phyloP scores from a whole-genome alignment of 2,113 vertebrate species.

The Aramus guarauna region DNA sequence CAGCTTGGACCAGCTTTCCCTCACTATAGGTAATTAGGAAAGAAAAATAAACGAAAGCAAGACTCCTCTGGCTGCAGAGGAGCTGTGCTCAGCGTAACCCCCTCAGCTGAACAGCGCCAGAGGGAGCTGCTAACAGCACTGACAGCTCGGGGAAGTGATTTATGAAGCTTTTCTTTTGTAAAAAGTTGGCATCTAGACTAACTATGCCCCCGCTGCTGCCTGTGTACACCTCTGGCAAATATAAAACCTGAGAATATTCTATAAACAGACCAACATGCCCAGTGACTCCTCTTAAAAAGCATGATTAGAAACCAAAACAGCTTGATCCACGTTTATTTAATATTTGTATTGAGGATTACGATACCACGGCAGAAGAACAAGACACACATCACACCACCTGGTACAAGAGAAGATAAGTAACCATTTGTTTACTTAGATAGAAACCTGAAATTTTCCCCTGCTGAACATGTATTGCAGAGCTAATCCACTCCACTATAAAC shows the following conservation, averaged over 20 bases:
- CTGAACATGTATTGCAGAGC: neutral
- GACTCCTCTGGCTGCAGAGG: neutral
- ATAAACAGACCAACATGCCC: neutral
- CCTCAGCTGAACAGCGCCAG: neutral
- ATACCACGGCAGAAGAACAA: neutral
- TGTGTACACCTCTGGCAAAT: conserved; percentile 7
- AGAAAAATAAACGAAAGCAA: conserved; percentile 14
- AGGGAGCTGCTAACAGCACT: conserved; percentile 28
- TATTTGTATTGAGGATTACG: neutral
- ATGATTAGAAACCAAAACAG: neutral
- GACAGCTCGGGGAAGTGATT: conserved; percentile 35
- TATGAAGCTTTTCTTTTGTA: conserved; percentile 39
- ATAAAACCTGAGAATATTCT: conserved; percentile 15
- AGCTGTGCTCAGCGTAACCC: neutral
- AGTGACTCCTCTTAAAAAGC: conserved; percentile 11
- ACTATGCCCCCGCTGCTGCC: neutral
- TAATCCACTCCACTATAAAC: neutral
- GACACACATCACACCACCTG: neutral
- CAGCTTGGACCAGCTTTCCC: neutral
- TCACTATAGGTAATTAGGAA: conserved; percentile 8
- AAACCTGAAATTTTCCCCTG: neutral
- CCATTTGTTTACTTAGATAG: neutral
- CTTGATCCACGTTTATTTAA: neutral
- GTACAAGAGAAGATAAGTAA: neutral
- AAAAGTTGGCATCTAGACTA: conserved; percentile 45